Evolutionary conservation across 2,888 invertebrate genomes (phyloP).

Genomic region (Vannuccia rotundouncinata): DNA sequence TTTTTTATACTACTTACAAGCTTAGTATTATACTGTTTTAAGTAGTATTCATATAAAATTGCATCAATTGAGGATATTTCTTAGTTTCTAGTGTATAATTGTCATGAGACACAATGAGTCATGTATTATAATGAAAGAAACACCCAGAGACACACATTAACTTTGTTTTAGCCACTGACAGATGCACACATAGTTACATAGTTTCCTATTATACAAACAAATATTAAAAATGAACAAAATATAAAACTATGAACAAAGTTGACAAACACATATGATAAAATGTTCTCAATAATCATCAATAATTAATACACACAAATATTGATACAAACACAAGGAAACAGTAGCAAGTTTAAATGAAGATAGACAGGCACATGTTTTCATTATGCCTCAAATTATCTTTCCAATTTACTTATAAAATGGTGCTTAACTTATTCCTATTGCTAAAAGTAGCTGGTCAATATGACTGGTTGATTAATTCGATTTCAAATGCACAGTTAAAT

Average conservation of each 20-base stretch:
- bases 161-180: not conserved
- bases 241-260: not conserved
- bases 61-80: conserved; percentile 5
- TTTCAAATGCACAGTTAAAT: not conserved
- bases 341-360: too few species aligned
- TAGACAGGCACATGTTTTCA: too few species aligned
- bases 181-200: not conserved
- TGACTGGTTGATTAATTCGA: not conserved
- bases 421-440: not conserved
- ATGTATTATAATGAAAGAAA: conserved; percentile 23
- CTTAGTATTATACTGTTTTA: conserved; percentile 19
- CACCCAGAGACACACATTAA: conserved; percentile 1
- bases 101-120: conserved; percentile 12
- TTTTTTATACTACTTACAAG: not conserved
- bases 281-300: not conserved
- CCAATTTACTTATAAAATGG: conserved; percentile 5
- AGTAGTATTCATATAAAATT: conserved; percentile 8
- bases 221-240: not conserved
- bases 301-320: too few species aligned
- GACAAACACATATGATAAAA: not conserved
- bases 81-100: conserved; percentile 24
- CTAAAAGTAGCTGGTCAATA: conserved; percentile 18
- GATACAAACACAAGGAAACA: too few species aligned
- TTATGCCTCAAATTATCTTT: conserved; percentile 24
- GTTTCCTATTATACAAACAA: not conserved